phyloP scores from a whole-genome alignment of 2,888 invertebrate species.

The Lithophane leautieri region DNA sequence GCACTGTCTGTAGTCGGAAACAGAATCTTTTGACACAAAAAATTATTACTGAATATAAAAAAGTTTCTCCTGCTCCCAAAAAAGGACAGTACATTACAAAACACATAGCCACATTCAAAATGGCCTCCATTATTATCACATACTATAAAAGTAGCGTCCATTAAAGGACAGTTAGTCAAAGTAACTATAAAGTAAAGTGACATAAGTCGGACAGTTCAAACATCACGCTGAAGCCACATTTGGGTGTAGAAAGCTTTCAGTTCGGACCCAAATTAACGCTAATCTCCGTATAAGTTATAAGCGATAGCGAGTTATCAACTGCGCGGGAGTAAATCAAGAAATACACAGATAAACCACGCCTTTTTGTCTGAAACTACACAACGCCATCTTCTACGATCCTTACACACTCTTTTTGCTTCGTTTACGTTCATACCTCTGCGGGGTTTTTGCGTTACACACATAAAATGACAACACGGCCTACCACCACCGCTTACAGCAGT shows the following conservation, averaged over 20 bases:
- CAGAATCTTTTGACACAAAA: neutral
- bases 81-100: constrained; percentile 1
- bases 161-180: constrained; percentile 23
- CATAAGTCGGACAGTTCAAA: constrained; percentile 32
- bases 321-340: too few species aligned
- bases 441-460: too few species aligned
- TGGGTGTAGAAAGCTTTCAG: constrained; percentile 63
- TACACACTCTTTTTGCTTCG: neutral
- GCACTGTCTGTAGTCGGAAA: neutral
- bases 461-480: too few species aligned
- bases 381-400: neutral
- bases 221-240: constrained; percentile 58
- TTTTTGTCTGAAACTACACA: neutral
- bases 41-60: neutral
- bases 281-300: constrained; percentile 57
- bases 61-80: neutral
- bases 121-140: constrained; percentile 38
- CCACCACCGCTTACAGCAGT: too few species aligned
- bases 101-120: neutral
- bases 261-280: constrained; percentile 56
- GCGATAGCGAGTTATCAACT: neutral
- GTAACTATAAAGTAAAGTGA: constrained; percentile 28
- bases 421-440: neutral
- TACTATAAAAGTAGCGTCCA: constrained; percentile 8
- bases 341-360: neutral